phyloP scores from a whole-genome alignment of 2,113 vertebrate species.

The Sapajus apella region DNA sequence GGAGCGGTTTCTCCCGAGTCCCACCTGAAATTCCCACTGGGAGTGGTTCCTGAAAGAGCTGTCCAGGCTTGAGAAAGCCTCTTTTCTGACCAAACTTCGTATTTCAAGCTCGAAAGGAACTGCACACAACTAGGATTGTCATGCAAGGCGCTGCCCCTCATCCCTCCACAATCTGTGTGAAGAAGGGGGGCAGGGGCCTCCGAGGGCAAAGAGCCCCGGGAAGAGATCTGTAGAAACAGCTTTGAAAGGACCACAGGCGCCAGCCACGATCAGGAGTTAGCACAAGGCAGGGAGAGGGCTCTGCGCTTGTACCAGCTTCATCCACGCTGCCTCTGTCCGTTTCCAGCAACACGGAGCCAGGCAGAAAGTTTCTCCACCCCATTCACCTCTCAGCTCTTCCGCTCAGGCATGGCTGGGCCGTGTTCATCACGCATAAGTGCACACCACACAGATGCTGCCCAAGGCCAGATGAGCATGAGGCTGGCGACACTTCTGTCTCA shows the following conservation, averaged over 20 bases:
- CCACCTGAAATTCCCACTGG: background rate
- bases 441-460: background rate
- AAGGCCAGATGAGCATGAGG: background rate
- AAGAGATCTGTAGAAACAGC: background rate
- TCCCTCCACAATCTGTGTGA: rapidly evolving
- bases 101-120: rapidly evolving
- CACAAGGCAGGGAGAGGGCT: background rate
- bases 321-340: background rate
- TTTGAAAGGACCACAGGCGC: background rate
- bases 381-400: background rate
- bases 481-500: background rate
- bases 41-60: background rate
- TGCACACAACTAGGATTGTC: rapidly evolving
- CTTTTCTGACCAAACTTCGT: rapidly evolving
- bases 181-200: background rate
- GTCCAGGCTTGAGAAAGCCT: background rate
- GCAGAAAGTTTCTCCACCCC: background rate
- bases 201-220: background rate
- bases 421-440: rapidly evolving
- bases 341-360: background rate
- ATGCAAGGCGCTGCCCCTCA: rapidly evolving
- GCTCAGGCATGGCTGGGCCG: too few relatives aligned
- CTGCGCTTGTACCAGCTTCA: background rate
- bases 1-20: background rate
- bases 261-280: background rate